Evolutionary conservation across 2,113 vertebrate genomes (phyloP).

Genomic region (Acrocephalus arundinaceus): DNA sequence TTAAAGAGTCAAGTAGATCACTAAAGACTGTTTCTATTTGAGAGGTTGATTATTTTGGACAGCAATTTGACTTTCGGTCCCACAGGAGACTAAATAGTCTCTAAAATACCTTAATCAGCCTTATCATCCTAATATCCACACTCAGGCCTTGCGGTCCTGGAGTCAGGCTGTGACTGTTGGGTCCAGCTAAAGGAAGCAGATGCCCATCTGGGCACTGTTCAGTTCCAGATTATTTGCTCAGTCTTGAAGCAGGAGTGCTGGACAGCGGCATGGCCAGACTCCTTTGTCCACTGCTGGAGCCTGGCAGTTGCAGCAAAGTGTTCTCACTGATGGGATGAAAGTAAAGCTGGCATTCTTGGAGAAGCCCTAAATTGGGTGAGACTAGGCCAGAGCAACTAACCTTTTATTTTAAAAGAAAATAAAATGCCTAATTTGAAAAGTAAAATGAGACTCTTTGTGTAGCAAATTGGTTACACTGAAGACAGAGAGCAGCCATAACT

Average conservation of each 20-base stretch:
- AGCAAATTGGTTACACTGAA: fast-evolving
- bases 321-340: neutral
- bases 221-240: neutral
- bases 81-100: neutral
- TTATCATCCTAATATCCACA: neutral
- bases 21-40: neutral
- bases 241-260: neutral
- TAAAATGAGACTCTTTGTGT: neutral
- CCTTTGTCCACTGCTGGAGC: neutral
- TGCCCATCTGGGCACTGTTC: neutral
- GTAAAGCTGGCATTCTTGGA: neutral
- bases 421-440: neutral
- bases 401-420: neutral
- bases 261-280: neutral
- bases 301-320: neutral
- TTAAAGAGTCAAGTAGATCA: neutral
- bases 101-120: neutral
- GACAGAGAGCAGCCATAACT: neutral
- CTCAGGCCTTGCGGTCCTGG: neutral
- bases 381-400: neutral
- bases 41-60: neutral
- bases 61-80: neutral
- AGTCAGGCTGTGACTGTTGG: neutral
- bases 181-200: neutral
- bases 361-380: neutral